These are phyloP conservation scores for Oreotragus oreotragus DNA, from an alignment of 2,113 vertebrate species.

Conservation along the genomic window DNA sequence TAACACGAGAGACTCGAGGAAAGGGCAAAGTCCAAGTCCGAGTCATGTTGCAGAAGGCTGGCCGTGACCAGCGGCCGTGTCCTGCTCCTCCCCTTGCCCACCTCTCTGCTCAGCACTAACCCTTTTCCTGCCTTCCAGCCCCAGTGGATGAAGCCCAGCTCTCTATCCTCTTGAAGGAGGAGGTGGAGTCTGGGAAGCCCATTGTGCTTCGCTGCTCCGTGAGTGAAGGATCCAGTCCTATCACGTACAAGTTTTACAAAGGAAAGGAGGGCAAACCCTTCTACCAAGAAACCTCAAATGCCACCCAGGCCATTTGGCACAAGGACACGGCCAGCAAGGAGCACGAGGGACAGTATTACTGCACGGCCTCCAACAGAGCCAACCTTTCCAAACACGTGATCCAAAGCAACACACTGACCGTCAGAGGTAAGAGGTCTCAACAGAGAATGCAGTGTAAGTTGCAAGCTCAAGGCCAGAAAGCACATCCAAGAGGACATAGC, in stretches of 20 bases:
- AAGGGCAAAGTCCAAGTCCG: neutral
- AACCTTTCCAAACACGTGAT: fast-evolving
- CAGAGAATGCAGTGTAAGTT: fast-evolving
- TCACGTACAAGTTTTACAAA: conserved; percentile 64
- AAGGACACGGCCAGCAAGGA: neutral
- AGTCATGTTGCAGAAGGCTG: neutral
- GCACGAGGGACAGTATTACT: conserved; percentile 61
- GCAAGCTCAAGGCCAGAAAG: neutral
- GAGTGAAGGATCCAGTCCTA: conserved; percentile 47
- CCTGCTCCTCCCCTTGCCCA: fast-evolving
- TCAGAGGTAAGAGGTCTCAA: conserved; percentile 57
- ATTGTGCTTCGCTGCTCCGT: conserved; percentile 20
- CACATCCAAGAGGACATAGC: neutral
- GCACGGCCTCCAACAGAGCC: conserved; percentile 62
- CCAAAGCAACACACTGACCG: conserved; percentile 11
- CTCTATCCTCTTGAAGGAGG: neutral
- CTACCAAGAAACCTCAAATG: neutral
- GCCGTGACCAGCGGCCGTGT: neutral
- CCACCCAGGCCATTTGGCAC: neutral
- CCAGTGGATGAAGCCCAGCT: conserved; percentile 43
- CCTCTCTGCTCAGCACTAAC: neutral
- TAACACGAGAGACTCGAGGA: neutral
- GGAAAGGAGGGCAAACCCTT: conserved; percentile 25
- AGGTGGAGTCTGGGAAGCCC: conserved; percentile 48
- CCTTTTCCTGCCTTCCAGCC: conserved; percentile 44